Percentiles rank a stretch among this genome's conserved stretches.
phyloP scores from a whole-genome alignment of 1,140 invertebrate species.

The Archivesica marissinica region DNA sequence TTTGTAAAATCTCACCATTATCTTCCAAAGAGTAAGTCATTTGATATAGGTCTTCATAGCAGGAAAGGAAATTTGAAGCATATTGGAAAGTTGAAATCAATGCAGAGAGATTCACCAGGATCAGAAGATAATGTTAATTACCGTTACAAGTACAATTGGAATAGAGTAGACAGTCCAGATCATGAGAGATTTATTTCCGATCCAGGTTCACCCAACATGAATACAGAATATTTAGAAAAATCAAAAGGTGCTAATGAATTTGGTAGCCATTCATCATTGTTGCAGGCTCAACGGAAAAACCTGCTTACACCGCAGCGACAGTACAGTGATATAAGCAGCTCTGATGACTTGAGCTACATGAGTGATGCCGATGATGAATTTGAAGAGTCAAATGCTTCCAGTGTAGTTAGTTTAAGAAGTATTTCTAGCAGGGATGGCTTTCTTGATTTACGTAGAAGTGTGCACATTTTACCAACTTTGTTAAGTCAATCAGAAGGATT shows the following conservation, averaged over 20 bases:
- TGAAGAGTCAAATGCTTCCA: conserved; percentile 68
- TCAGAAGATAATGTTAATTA: conserved; percentile 54
- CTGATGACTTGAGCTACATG: conserved; percentile 63
- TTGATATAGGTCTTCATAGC: background rate
- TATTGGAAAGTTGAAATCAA: conserved; percentile 39
- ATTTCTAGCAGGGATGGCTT: conserved; percentile 18
- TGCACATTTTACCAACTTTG: conserved; percentile 36
- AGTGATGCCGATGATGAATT: conserved; percentile 75
- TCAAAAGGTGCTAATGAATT: conserved; percentile 10
- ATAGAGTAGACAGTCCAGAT: background rate
- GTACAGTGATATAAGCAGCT: conserved; percentile 50
- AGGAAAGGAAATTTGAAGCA: conserved; percentile 12
- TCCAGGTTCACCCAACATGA: background rate
- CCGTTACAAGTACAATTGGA: conserved; percentile 24
- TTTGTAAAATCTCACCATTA: background rate
- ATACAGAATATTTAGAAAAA: conserved; percentile 3
- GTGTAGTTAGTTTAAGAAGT: conserved; percentile 52
- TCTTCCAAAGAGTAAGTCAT: conserved; percentile 26
- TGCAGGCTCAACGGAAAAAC: conserved; percentile 36
- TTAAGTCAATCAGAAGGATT: conserved; percentile 13
- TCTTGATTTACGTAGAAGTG: conserved; percentile 39
- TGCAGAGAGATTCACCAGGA: conserved; percentile 33
- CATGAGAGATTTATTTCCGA: conserved; percentile 19
- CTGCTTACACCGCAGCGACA: conserved; percentile 12
- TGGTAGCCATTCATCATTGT: conserved; percentile 8